These are phyloP conservation scores for Erebia epiphron DNA, from an alignment of 2,888 invertebrate species.

Conservation along the genomic window DNA sequence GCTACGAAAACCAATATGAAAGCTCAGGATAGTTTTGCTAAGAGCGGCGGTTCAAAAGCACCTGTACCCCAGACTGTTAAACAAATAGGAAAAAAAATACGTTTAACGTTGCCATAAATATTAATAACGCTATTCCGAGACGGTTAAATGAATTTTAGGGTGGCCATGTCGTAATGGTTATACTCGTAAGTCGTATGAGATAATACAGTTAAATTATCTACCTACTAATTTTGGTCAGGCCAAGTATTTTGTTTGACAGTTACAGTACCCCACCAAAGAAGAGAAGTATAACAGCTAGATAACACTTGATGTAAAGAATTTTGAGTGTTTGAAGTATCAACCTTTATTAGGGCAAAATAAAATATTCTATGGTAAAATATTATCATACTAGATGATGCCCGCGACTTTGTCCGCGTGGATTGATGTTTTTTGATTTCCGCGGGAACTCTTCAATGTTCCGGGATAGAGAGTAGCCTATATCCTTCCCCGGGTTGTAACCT, in stretches of 20 bases:
- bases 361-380: no score
- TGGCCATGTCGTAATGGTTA: slow-evolving; percentile 49
- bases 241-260: background rate
- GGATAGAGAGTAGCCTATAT: no score
- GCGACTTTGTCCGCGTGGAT: no score
- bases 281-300: no score
- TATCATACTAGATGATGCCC: no score
- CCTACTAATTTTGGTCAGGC: background rate
- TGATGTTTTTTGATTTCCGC: no score
- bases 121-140: slow-evolving; percentile 71
- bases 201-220: background rate
- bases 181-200: background rate
- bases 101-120: slow-evolving; percentile 74
- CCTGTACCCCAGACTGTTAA: slow-evolving; percentile 71
- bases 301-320: no score
- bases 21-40: slow-evolving; percentile 20
- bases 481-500: no score
- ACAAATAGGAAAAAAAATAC: slow-evolving; percentile 73
- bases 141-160: slow-evolving; percentile 59
- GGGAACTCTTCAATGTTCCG: no score
- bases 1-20: slow-evolving; percentile 14
- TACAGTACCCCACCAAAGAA: no score
- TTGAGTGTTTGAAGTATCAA: no score
- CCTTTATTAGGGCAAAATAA: no score
- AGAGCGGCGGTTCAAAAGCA: slow-evolving; percentile 67